Evolutionary conservation across 2,888 invertebrate genomes (phyloP).

Genomic region (Dusona sp.): DNA sequence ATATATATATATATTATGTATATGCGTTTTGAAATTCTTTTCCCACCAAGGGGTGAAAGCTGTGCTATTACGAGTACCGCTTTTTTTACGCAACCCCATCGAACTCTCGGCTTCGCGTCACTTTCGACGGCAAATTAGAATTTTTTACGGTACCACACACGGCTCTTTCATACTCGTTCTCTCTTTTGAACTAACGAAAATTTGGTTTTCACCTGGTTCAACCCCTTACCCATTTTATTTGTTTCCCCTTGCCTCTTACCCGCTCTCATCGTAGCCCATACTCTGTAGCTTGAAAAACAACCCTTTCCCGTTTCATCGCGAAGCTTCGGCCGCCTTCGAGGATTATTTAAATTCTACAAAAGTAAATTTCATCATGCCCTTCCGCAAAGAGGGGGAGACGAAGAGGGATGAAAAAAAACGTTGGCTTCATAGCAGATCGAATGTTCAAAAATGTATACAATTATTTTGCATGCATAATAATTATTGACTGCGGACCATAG

Average conservation of each 20-base stretch:
- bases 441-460: neutral
- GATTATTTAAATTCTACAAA: constrained; percentile 67
- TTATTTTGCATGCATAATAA: constrained; percentile 2
- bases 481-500: neutral
- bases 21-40: constrained; percentile 77
- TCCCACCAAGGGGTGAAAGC: constrained; percentile 81
- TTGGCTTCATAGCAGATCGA: constrained; percentile 19
- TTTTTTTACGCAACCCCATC: constrained; percentile 42
- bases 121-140: constrained; percentile 83
- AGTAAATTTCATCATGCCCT: constrained; percentile 50
- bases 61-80: constrained; percentile 56
- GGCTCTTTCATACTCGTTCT: constrained; percentile 30
- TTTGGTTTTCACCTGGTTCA: constrained; percentile 81
- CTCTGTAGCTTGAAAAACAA: constrained; percentile 58
- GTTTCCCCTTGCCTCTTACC: constrained; percentile 56
- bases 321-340: constrained; percentile 29
- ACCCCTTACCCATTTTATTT: constrained; percentile 64
- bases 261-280: constrained; percentile 27
- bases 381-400: neutral
- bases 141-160: constrained; percentile 79
- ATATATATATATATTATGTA: constrained; percentile 8
- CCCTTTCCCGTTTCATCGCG: constrained; percentile 59
- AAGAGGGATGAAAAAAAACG: constrained; percentile 8
- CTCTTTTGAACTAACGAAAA: constrained; percentile 71
- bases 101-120: constrained; percentile 68